Evolutionary conservation across 2,113 vertebrate genomes (phyloP).

Genomic region (Rhea americana): DNA sequence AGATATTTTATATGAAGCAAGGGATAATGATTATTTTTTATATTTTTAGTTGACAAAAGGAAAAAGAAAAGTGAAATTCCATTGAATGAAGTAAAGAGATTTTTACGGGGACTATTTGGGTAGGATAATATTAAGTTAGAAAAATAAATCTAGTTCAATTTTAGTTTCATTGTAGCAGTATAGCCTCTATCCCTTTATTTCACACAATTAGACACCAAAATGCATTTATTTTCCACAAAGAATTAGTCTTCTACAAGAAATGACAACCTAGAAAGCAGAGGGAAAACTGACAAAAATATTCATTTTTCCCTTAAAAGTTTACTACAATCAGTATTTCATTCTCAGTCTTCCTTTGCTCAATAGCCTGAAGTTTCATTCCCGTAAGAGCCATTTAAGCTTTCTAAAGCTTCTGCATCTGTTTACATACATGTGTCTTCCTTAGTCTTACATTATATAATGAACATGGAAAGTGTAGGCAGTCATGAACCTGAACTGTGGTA

Average conservation of each 20-base stretch:
- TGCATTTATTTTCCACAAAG: background rate
- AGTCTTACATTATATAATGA: constrained; percentile 29
- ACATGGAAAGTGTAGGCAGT: background rate
- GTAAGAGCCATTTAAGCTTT: background rate
- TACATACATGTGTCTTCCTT: background rate
- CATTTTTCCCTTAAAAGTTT: background rate
- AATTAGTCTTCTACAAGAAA: background rate
- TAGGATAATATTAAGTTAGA: background rate
- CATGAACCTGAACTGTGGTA: background rate
- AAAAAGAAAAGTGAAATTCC: background rate
- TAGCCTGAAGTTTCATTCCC: background rate
- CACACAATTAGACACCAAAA: background rate
- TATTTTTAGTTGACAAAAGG: background rate
- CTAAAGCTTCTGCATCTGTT: background rate
- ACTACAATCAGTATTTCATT: background rate
- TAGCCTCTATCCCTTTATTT: background rate
- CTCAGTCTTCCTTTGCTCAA: background rate
- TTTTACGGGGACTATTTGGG: background rate
- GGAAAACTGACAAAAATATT: background rate
- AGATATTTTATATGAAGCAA: background rate
- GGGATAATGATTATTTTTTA: background rate
- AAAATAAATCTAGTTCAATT: background rate
- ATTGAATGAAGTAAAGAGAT: background rate
- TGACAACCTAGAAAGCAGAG: background rate
- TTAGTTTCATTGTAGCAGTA: background rate